A percentile compares a stretch with the other conserved stretches of the same genome.
phyloP scores from a whole-genome alignment of 1,140 invertebrate genomes.

The Delia radicum region DNA sequence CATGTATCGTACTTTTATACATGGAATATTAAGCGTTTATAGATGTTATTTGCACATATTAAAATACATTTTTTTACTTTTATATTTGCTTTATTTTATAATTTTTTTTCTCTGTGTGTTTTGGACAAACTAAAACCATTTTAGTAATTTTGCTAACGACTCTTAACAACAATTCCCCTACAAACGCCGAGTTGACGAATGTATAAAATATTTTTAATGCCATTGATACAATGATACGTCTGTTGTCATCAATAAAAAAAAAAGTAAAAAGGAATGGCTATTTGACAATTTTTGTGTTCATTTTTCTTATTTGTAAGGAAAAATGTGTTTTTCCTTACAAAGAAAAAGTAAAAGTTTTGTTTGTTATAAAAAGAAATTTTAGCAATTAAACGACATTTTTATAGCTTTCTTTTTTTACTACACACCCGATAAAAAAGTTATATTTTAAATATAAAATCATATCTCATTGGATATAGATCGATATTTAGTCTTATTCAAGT shows the following conservation, averaged over 20 bases:
- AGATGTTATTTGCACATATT: neutral
- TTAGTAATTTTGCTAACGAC: neutral
- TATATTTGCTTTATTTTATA: too few species aligned
- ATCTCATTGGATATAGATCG: too few species aligned
- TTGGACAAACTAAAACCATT: neutral
- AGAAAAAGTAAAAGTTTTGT: neutral
- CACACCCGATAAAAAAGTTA: too few species aligned
- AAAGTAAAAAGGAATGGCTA: neutral
- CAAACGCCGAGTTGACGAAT: neutral
- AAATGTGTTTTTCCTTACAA: neutral
- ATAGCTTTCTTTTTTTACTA: too few species aligned
- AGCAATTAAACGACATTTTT: conserved; percentile 1
- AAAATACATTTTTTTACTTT: neutral
- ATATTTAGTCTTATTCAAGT: too few species aligned
- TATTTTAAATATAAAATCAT: too few species aligned
- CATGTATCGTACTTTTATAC: too few species aligned
- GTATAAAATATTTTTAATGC: neutral
- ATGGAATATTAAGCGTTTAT: too few species aligned
- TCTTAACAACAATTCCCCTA: neutral
- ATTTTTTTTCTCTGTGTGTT: too few species aligned
- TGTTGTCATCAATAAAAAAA: conserved; percentile 13
- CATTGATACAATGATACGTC: neutral
- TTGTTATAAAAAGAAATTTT: neutral
- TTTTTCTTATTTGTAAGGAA: neutral
- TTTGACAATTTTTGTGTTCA: neutral